phyloP scores from a whole-genome alignment of 2,888 invertebrate genomes.

The Chloroclysta siterata region DNA sequence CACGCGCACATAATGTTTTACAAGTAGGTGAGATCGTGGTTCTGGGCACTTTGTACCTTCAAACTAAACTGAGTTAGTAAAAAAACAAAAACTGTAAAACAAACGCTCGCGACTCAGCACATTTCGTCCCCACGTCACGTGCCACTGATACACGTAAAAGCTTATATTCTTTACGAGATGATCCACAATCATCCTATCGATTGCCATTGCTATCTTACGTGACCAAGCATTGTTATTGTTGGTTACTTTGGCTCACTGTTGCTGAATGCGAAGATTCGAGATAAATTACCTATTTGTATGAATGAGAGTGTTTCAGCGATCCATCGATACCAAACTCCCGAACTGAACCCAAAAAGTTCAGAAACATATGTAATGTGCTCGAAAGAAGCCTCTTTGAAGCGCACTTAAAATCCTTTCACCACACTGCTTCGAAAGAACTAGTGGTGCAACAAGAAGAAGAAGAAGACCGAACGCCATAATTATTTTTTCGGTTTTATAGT shows the following conservation, averaged over 20 bases:
- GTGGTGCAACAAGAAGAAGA: too few relatives aligned
- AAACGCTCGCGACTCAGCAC: constrained; percentile 1
- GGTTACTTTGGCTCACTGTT: constrained; percentile 20
- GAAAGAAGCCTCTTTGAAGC: too few relatives aligned
- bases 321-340: too few relatives aligned
- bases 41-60: background rate
- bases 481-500: background rate
- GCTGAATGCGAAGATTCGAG: background rate
- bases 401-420: too few relatives aligned
- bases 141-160: constrained; percentile 59
- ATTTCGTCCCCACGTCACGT: constrained; percentile 50
- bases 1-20: too few relatives aligned
- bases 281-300: constrained; percentile 10
- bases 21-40: background rate
- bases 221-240: constrained; percentile 29
- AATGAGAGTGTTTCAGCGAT: background rate
- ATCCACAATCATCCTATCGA: constrained; percentile 40
- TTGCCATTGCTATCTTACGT: constrained; percentile 34
- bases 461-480: too few relatives aligned
- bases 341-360: too few relatives aligned
- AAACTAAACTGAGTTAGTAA: background rate
- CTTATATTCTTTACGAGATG: constrained; percentile 59
- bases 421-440: too few relatives aligned
- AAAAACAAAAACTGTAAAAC: constrained; percentile 1
- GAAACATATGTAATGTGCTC: too few relatives aligned